Percentiles rank a stretch among this genome's conserved stretches.
phyloP scores from a whole-genome alignment of 2,113 vertebrate genomes.

The Serilophus lunatus region DNA sequence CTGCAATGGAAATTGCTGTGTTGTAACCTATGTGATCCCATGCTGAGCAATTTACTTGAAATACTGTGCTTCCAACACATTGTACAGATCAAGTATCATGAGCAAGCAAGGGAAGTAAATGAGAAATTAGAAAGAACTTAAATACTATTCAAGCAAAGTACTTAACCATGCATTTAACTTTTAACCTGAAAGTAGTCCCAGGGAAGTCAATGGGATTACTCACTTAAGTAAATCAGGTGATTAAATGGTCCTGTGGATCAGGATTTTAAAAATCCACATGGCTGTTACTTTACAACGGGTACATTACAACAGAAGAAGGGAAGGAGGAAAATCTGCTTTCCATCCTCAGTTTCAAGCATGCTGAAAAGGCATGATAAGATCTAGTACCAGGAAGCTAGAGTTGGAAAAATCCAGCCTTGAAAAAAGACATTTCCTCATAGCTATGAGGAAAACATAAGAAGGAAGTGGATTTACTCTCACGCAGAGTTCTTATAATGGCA shows the following conservation, averaged over 20 bases:
- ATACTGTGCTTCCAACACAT: not conserved
- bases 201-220: constrained; percentile 11
- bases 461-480: not conserved
- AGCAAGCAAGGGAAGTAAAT: not conserved
- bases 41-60: constrained; percentile 10
- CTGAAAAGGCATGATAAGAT: constrained; percentile 20
- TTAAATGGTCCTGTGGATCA: not conserved
- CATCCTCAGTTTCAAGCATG: not conserved
- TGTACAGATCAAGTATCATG: not conserved
- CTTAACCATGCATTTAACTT: constrained; percentile 15
- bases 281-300: not conserved
- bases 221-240: not conserved
- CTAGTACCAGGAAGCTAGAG: not conserved
- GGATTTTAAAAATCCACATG: constrained; percentile 23
- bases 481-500: not conserved
- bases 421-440: constrained; percentile 28
- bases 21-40: not conserved
- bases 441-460: not conserved
- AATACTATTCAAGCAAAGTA: not conserved
- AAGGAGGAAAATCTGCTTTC: constrained; percentile 22
- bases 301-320: not conserved
- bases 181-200: not conserved
- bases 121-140: constrained; percentile 2
- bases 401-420: constrained; percentile 33
- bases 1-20: constrained; percentile 5